Percentiles rank a stretch among this genome's conserved stretches.
Conservation (phyloP, 1,140 invertebrate genomes). For the Muscidifurax raptorellus region DNA sequence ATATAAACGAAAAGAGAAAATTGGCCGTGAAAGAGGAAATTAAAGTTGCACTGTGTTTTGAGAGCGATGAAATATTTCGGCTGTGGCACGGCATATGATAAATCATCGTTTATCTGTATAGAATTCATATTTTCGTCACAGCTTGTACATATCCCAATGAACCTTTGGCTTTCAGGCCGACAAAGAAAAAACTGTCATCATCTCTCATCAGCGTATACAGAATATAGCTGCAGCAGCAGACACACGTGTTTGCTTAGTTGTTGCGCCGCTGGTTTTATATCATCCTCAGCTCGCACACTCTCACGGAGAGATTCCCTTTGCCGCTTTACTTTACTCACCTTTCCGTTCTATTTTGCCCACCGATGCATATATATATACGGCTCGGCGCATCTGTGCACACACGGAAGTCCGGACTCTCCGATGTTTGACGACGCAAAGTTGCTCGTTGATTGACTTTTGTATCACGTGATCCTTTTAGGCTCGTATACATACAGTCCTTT, state of each 20-base stretch:
- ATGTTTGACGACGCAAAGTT: neutral
- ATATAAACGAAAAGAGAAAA: neutral
- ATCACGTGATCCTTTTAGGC: no score
- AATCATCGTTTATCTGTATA: neutral
- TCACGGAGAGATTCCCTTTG: neutral
- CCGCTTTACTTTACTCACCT: neutral
- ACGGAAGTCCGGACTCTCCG: neutral
- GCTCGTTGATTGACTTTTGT: neutral
- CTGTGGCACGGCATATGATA: neutral
- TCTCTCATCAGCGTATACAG: neutral
- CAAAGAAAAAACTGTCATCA: neutral
- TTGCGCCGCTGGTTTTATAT: neutral
- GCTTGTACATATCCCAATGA: neutral
- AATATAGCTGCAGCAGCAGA: neutral
- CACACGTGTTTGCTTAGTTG: slow-evolving; percentile 6
- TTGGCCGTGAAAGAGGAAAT: neutral
- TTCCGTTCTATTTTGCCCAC: neutral
- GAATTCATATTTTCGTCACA: neutral
- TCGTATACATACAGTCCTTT: no score
- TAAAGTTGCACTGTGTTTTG: neutral
- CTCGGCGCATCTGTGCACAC: slow-evolving; percentile 7
- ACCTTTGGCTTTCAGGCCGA: neutral
- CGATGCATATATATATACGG: neutral
- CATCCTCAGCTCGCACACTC: neutral
- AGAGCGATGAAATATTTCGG: no score